Conservation (phyloP, 2,797 vertebrate genomes). For the Okamejei kenojei region DNA sequence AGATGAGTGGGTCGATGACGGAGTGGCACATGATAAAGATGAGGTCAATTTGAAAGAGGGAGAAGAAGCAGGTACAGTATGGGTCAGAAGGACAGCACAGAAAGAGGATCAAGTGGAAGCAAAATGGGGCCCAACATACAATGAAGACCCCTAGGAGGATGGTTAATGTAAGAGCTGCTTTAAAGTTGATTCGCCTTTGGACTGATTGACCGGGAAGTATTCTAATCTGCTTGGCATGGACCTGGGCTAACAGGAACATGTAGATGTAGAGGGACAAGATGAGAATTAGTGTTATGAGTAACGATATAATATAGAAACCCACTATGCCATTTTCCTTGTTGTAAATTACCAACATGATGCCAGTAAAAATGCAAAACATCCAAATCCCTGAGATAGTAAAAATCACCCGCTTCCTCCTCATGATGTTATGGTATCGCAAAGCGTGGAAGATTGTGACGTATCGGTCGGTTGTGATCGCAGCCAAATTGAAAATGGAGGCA, state of each 20-base stretch:
- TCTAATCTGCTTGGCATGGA: slow-evolving; percentile 74
- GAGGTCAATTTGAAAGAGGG: slow-evolving; percentile 81
- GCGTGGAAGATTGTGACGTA: slow-evolving; percentile 94
- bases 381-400: slow-evolving; percentile 67
- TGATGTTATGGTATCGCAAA: slow-evolving; percentile 79
- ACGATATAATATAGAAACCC: slow-evolving; percentile 71
- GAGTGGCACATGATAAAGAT: slow-evolving; percentile 83
- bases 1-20: slow-evolving; percentile 84
- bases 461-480: slow-evolving; percentile 81
- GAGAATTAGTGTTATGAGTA: slow-evolving; percentile 69
- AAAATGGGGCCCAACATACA: slow-evolving; percentile 86
- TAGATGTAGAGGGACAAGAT: slow-evolving; percentile 82
- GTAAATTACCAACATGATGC: slow-evolving; percentile 72
- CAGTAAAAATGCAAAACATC: slow-evolving; percentile 65
- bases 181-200: slow-evolving; percentile 61
- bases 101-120: slow-evolving; percentile 78
- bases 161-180: slow-evolving; percentile 79
- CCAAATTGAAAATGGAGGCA: slow-evolving; percentile 84
- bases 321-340: slow-evolving; percentile 66
- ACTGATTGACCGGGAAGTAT: slow-evolving; percentile 56
- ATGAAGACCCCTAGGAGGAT: slow-evolving; percentile 85
- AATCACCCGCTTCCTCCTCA: slow-evolving; percentile 70
- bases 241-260: slow-evolving; percentile 84
- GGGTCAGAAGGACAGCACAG: slow-evolving; percentile 79
- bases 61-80: slow-evolving; percentile 89